Evolutionary conservation across 1,140 invertebrate genomes (phyloP), one percentile per base, ranked within the genome.

Genomic region (Halictus rubicundus): DNA sequence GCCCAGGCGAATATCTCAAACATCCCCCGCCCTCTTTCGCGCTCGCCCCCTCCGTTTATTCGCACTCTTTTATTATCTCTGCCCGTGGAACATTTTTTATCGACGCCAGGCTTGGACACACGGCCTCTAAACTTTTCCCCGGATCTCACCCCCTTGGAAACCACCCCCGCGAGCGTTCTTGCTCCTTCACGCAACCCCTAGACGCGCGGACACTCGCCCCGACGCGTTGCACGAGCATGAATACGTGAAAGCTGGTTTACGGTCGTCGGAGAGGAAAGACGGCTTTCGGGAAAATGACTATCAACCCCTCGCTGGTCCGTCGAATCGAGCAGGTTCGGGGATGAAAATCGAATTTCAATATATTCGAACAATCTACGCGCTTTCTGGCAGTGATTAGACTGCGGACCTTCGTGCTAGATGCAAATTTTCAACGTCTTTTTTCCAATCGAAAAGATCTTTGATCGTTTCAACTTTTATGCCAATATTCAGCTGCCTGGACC

Each of bases 1-100:
- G 86, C 74, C 82, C 78, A 80, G 86, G 80, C 68, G 89, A 91
- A 91, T 91, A 91, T 91, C 90, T 91, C 89, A 90, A 91, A 90
- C 86, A 91, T 91, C 86, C n/a, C n/a, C n/a, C 89, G 49, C 64
- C 80, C 74, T 71, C 72, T 60, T 57, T 63, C 77, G 63, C 74
- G 52, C 59, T n/a, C 64, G n/a, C 59, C 57, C 57, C 32, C 76
- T 21, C 23, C 75, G 69, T 71, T 86, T 86, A 86, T 85, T 85
- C 83, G 65, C 80, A 83, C 84, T 32, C 32, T 86, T 86, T 86
- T 86, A 86, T 86, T 86, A 86, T 86, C 85, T 86, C 73, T 71
- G 80, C 61, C 61, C 84, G 81, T 78, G 85, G 86, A 88, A 89
- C 88, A 89, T 89, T 89, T 89, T 89, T 89, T 89, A 89, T 89